phyloP scores from a whole-genome alignment of 2,888 invertebrate species.

The Pantelozetes paolii region DNA sequence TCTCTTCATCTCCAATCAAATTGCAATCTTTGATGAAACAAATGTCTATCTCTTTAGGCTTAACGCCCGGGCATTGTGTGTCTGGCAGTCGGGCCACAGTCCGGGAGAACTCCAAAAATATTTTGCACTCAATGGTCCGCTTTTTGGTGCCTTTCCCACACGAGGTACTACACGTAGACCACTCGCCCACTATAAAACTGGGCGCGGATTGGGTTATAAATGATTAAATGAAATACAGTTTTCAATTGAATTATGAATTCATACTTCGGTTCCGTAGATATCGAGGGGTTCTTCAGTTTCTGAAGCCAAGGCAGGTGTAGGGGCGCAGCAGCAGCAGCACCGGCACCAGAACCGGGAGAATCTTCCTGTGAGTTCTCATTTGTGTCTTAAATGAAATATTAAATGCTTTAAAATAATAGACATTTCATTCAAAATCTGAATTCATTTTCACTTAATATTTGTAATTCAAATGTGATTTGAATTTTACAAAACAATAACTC shows the following conservation, averaged over 20 bases:
- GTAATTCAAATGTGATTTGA: too few species aligned
- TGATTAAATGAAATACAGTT: neutral
- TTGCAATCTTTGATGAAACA: slow-evolving; percentile 32
- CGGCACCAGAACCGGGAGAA: slow-evolving; percentile 36
- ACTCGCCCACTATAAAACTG: slow-evolving; percentile 87
- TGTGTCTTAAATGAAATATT: slow-evolving; percentile 4
- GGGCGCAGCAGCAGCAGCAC: too few species aligned
- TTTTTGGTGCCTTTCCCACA: slow-evolving; percentile 85
- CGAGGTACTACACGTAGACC: slow-evolving; percentile 85
- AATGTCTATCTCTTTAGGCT: slow-evolving; percentile 21
- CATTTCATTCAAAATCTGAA: neutral
- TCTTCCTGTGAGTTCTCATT: slow-evolving; percentile 40
- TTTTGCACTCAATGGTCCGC: slow-evolving; percentile 86
- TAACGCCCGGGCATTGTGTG: slow-evolving; percentile 70
- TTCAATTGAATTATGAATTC: too few species aligned
- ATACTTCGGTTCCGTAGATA: slow-evolving; percentile 41
- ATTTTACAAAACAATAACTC: too few species aligned
- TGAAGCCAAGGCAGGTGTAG: neutral
- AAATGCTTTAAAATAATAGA: slow-evolving; percentile 8
- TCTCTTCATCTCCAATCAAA: slow-evolving; percentile 5
- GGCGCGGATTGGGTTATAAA: slow-evolving; percentile 44
- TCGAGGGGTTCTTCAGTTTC: slow-evolving; percentile 26
- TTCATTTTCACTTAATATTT: too few species aligned
- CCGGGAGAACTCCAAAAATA: slow-evolving; percentile 83
- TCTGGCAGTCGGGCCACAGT: slow-evolving; percentile 83